Conservation (phyloP, 2,888 invertebrate genomes). For the Coelinius sp. region DNA sequence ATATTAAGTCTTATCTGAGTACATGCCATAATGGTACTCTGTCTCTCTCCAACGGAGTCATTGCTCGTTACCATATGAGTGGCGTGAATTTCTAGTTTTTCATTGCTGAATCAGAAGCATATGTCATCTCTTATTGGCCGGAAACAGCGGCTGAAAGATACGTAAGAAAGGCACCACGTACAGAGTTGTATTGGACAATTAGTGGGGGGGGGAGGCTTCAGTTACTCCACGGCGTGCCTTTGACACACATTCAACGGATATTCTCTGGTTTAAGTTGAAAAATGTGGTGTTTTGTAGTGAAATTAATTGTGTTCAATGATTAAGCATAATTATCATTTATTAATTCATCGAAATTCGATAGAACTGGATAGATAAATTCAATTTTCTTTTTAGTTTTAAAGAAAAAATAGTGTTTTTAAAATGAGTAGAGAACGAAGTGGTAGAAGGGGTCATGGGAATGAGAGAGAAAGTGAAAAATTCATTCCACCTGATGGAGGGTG, state of each 20-base stretch:
- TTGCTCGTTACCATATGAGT: slow-evolving; percentile 20
- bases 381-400: neutral
- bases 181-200: slow-evolving; percentile 9
- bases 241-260: slow-evolving; percentile 11
- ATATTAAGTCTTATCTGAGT: neutral
- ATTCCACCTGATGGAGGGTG: slow-evolving; percentile 79
- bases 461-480: slow-evolving; percentile 47
- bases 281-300: slow-evolving; percentile 1
- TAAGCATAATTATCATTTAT: neutral
- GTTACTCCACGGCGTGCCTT: neutral
- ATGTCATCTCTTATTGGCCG: slow-evolving; percentile 44
- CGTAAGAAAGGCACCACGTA: slow-evolving; percentile 27
- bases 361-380: neutral
- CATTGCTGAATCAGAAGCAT: slow-evolving; percentile 33
- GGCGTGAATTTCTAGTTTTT: neutral
- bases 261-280: neutral
- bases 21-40: neutral
- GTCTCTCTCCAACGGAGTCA: slow-evolving; percentile 15
- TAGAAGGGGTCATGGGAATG: slow-evolving; percentile 5
- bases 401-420: neutral
- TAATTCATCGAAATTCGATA: neutral
- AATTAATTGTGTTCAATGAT: neutral
- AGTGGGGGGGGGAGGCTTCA: neutral
- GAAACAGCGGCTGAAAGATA: slow-evolving; percentile 36
- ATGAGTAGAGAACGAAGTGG: slow-evolving; percentile 14